A percentile compares a stretch with the other conserved stretches of the same genome.
Conservation (phyloP, 2,888 invertebrate genomes). For the Lasiommata megera region DNA sequence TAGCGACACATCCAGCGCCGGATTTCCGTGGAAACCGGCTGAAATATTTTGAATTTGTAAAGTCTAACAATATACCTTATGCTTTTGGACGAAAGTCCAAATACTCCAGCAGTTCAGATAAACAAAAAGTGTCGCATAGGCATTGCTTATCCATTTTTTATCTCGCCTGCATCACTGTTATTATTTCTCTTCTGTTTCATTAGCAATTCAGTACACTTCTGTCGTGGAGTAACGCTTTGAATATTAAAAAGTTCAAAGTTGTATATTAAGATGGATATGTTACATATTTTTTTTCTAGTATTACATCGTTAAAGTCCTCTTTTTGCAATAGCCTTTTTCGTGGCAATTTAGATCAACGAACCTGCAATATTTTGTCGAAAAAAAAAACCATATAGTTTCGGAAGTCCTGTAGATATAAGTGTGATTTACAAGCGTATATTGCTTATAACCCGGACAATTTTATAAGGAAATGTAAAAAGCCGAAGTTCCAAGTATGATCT, state of each 20-base stretch:
- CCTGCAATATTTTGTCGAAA: no score
- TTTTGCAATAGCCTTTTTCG: no score
- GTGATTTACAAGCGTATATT: no score
- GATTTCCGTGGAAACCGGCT: constrained; percentile 36
- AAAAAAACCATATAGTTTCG: no score
- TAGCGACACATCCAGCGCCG: constrained; percentile 41
- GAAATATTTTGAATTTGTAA: constrained; percentile 21
- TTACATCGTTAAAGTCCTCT: no score
- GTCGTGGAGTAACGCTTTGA: background rate
- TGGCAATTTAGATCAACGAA: no score
- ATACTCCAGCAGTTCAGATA: background rate
- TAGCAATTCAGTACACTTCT: constrained; percentile 10
- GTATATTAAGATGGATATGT: no score
- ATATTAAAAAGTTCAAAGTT: constrained; percentile 2
- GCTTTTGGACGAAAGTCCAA: constrained; percentile 2
- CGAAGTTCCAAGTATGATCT: no score
- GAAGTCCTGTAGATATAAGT: no score
- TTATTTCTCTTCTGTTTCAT: constrained; percentile 12
- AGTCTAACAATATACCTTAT: constrained; percentile 20
- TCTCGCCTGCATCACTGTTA: constrained; percentile 14
- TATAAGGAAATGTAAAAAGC: no score
- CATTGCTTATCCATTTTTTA: constrained; percentile 28
- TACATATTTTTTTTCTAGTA: background rate
- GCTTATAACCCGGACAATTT: no score
- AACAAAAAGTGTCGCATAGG: constrained; percentile 5